Evolutionary conservation across 2,888 invertebrate species (phyloP), one percentile per base, ranked within the genome.

Genomic region (Boloria euphrosyne): DNA sequence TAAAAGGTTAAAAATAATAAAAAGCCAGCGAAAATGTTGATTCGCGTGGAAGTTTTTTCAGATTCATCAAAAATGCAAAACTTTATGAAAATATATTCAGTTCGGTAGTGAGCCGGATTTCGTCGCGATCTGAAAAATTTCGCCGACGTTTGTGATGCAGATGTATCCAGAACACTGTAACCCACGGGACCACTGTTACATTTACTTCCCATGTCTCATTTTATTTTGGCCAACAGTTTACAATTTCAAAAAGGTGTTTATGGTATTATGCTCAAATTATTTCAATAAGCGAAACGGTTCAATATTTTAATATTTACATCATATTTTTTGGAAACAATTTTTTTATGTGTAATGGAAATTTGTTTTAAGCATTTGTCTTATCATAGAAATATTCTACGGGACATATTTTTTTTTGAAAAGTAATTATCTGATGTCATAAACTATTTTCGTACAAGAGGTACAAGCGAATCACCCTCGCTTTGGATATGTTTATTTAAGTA

Each of bases 81-180:
- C 80, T 86, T 84, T 80, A 86, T 86, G 86, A 82, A 87, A 89
- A 88, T 89, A 82, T 85, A 88, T 89, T 85, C 86, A 81, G 80
- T 81, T 74, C 70, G 69, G 71, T 62, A 55, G 70, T 60, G 74
- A 74, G 71, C 73, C 79, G 76, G 69, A 55, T 66, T 68, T 68
- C 49, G 59, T 66, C 59, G 62, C 54, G 59, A 66, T 63, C 58
- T 59, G 65, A 59, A 65, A 61, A 60, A 61, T 61, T 69, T 43
- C 61, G 46, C 52, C 52, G 27, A 62, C 64, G 69, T 64, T 69
- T 69, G 69, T 69, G 67, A 69, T 67, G 67, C 63, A 67, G 68
- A 68, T 68, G 62, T 49, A 60, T 58, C 53, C 59, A 63, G 64
- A 44, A 64, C 58, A 43, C 27, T 46, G 31, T 59, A 43, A 51